Conservation (phyloP, 2,113 vertebrate genomes). For the Rhegmatorhina hoffmannsi region DNA sequence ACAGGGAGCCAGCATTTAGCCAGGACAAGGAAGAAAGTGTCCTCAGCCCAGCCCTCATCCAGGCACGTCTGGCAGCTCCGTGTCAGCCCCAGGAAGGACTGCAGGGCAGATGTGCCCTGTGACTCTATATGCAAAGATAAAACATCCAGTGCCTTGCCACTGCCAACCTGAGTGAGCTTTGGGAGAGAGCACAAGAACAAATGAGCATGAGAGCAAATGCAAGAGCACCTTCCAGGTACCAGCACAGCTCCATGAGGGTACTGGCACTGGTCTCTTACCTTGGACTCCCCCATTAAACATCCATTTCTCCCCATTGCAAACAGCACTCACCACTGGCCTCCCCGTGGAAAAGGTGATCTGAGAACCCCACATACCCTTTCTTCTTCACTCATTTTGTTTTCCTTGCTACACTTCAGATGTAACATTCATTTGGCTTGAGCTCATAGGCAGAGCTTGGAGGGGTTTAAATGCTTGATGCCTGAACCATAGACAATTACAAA, state of each 20-base stretch:
- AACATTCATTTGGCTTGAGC: background rate
- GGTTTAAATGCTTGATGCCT: background rate
- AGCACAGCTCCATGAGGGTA: background rate
- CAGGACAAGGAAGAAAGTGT: background rate
- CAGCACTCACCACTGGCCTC: background rate
- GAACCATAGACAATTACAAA: background rate
- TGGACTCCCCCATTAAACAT: background rate
- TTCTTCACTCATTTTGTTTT: background rate
- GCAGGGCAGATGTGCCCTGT: background rate
- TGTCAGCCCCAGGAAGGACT: background rate
- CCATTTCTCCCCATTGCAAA: background rate
- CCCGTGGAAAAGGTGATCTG: background rate
- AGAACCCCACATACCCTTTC: background rate
- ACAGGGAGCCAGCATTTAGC: background rate
- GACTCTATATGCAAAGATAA: accelerated
- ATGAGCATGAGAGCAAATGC: background rate
- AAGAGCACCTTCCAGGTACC: background rate
- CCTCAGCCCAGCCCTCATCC: background rate
- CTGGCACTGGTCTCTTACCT: accelerated
- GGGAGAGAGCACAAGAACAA: background rate
- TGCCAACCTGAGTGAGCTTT: background rate
- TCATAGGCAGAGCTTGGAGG: background rate
- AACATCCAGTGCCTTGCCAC: background rate
- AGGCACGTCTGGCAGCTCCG: background rate
- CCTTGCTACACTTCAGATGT: background rate